Evolutionary conservation across 2,113 vertebrate genomes (phyloP).

Genomic region (Accipiter virgatus): DNA sequence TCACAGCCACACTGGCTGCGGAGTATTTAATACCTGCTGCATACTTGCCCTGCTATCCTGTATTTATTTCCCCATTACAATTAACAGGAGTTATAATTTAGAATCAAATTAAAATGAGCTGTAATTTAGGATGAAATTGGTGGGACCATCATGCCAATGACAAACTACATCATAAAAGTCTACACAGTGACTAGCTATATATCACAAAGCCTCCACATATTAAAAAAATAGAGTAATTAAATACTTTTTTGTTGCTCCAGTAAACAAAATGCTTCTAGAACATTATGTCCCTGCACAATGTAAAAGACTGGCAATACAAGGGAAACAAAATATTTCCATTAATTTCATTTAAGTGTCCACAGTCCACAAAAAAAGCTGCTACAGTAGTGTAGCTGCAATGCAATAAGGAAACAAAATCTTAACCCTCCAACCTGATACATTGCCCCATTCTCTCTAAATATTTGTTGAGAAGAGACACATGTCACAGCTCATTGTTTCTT

Average conservation of each 20-base stretch:
- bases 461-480: not conserved
- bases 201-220: not conserved
- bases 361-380: not conserved
- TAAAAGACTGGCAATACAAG: not conserved
- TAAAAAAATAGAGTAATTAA: not conserved
- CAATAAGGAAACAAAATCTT: not conserved
- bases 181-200: not conserved
- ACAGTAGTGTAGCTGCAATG: not conserved
- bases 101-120: not conserved
- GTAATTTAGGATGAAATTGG: not conserved
- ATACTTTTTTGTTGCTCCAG: not conserved
- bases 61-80: not conserved
- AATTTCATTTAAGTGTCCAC: not conserved
- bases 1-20: not conserved
- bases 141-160: accelerated
- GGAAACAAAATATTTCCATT: not conserved
- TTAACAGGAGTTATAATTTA: not conserved
- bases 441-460: not conserved
- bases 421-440: not conserved
- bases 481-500: not conserved
- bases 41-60: not conserved
- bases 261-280: not conserved
- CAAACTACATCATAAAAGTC: not conserved
- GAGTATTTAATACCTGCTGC: not conserved
- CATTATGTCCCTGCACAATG: not conserved